These are phyloP conservation scores for Gibbula magus DNA, from an alignment of 2,888 invertebrate genomes.

Conservation along the genomic window DNA sequence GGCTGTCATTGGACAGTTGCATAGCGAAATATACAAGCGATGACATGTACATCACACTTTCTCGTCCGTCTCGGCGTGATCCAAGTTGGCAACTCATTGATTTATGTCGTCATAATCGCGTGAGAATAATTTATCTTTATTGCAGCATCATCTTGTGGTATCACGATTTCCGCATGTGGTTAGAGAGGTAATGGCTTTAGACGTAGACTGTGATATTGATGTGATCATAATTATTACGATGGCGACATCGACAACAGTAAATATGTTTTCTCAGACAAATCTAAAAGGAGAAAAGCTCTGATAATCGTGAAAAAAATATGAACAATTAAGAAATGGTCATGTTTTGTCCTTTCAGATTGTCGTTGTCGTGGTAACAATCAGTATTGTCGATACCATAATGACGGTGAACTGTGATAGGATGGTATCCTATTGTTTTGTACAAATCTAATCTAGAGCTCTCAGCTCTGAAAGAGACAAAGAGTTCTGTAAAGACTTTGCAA, in stretches of 20 bases:
- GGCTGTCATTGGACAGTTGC: neutral
- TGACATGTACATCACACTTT: neutral
- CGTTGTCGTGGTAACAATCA: constrained; percentile 4
- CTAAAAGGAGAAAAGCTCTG: too few relatives aligned
- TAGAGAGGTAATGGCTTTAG: too few relatives aligned
- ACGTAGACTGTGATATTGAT: too few relatives aligned
- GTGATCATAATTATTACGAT: too few relatives aligned
- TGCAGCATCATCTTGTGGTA: neutral
- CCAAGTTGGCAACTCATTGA: neutral
- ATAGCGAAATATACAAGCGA: neutral
- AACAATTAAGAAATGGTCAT: neutral
- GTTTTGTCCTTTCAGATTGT: neutral
- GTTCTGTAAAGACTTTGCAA: too few relatives aligned
- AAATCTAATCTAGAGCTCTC: too few relatives aligned
- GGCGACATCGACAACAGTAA: too few relatives aligned
- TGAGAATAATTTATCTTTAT: constrained; percentile 15
- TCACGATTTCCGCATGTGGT: too few relatives aligned
- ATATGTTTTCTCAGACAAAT: too few relatives aligned
- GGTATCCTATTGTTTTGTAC: too few relatives aligned
- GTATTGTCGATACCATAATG: neutral
- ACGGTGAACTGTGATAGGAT: too few relatives aligned
- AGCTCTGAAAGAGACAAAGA: too few relatives aligned
- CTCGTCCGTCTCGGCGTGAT: neutral
- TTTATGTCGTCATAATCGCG: constrained; percentile 3
- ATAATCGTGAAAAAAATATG: neutral